Evolutionary conservation across 92 coral and sea anemone genomes (phyloP).

Genomic region (Epizoanthus rinbou): DNA sequence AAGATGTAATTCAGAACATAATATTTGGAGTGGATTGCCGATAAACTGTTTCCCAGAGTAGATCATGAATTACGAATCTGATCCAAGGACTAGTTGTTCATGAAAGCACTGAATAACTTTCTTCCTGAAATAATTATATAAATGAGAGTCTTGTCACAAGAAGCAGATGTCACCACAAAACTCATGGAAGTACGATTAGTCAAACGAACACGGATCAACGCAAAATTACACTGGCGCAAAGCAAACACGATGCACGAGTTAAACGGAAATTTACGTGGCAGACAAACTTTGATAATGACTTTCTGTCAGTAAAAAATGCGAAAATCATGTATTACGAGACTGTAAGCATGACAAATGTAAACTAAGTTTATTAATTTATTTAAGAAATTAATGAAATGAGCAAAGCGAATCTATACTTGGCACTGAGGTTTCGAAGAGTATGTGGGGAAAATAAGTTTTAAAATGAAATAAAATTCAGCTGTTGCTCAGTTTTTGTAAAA

Average conservation of each 20-base stretch:
- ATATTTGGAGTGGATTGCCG: no score
- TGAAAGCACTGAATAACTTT: no score
- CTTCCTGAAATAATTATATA: constrained; percentile 3
- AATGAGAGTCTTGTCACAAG: not conserved
- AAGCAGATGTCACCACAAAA: not conserved
- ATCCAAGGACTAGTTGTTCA: not conserved
- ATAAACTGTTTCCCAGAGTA: not conserved
- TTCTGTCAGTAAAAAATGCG: not conserved
- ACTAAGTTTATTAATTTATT: constrained; percentile 18
- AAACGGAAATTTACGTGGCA: constrained; percentile 13
- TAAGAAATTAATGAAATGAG: constrained; percentile 15
- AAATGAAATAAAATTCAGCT: not conserved
- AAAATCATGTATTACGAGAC: not conserved
- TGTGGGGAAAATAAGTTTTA: not conserved
- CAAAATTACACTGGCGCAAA: not conserved
- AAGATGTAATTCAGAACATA: not conserved
- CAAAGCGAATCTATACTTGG: not conserved
- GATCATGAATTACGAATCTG: not conserved
- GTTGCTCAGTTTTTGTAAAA: no score
- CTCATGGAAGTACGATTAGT: constrained; percentile 11
- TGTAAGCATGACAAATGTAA: constrained; percentile 1
- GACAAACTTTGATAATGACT: not conserved
- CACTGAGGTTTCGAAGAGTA: not conserved
- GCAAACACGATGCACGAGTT: constrained; percentile 14
- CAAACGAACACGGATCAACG: constrained; percentile 10